Evolutionary conservation across 92 coral and sea anemone species (phyloP).

Genomic region (Zoanthus sansibaricus): DNA sequence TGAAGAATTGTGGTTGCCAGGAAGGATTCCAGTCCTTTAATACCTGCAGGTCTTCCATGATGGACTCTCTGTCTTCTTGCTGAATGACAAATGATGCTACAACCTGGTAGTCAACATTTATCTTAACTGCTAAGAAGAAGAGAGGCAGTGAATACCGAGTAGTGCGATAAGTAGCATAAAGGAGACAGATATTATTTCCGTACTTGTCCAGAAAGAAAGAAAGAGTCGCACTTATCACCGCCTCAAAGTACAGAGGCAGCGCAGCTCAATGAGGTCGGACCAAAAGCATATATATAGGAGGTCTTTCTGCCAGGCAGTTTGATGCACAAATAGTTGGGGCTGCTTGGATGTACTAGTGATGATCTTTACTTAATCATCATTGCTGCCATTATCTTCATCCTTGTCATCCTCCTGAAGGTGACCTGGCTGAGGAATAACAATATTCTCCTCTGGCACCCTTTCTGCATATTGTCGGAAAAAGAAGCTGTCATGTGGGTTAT

Average conservation of each 20-base stretch:
- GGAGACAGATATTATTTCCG: constrained; percentile 1
- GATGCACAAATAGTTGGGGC: constrained; percentile 24
- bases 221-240: no score
- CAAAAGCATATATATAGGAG: no score
- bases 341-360: constrained; percentile 16
- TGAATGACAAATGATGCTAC: constrained; percentile 12
- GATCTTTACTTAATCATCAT: constrained; percentile 2
- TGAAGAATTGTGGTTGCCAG: constrained; percentile 6
- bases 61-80: neutral
- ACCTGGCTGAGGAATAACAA: neutral
- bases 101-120: constrained; percentile 17
- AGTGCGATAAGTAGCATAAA: constrained; percentile 1
- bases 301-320: constrained; percentile 19
- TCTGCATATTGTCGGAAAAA: constrained; percentile 42
- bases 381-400: neutral
- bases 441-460: constrained; percentile 20
- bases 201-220: constrained; percentile 3
- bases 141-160: constrained; percentile 20
- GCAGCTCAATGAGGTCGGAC: no score
- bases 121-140: constrained; percentile 9
- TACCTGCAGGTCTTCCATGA: neutral
- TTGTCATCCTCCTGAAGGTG: neutral
- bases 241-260: no score
- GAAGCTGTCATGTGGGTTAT: constrained; percentile 54
- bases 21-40: constrained; percentile 13